These are phyloP conservation scores for Eumeta japonica DNA, from an alignment of 1,140 invertebrate genomes.

Conservation along the genomic window DNA sequence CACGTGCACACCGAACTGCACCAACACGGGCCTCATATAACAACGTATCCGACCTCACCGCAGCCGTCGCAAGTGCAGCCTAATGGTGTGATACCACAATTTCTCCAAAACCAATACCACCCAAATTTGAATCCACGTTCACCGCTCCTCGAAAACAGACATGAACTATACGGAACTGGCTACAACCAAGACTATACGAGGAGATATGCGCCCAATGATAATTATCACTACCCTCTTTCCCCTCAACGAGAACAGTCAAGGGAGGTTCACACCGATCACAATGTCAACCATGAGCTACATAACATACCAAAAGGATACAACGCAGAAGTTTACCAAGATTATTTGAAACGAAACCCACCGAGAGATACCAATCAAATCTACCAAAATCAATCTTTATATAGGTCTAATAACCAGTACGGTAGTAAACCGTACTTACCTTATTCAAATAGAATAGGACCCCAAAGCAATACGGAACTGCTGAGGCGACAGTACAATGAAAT, in stretches of 20 bases:
- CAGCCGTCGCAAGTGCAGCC: slow-evolving; percentile 55
- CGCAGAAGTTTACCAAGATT: slow-evolving; percentile 54
- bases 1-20: slow-evolving; percentile 50
- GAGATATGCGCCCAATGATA: slow-evolving; percentile 47
- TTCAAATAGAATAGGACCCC: slow-evolving; percentile 50
- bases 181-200: slow-evolving; percentile 47
- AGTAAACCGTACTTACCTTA: slow-evolving; percentile 51
- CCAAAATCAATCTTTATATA: slow-evolving; percentile 54
- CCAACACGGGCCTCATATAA: slow-evolving; percentile 39
- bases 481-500: slow-evolving; percentile 61
- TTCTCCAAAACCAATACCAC: slow-evolving; percentile 47
- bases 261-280: slow-evolving; percentile 39
- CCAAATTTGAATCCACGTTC: slow-evolving; percentile 51
- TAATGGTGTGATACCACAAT: slow-evolving; percentile 49
- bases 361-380: slow-evolving; percentile 57
- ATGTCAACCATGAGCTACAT: slow-evolving; percentile 44
- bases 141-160: slow-evolving; percentile 52
- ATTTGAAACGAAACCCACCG: slow-evolving; percentile 56
- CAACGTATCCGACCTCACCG: slow-evolving; percentile 44
- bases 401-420: slow-evolving; percentile 47
- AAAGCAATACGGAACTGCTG: slow-evolving; percentile 58
- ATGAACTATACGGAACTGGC: slow-evolving; percentile 51
- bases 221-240: slow-evolving; percentile 48
- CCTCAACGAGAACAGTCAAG: slow-evolving; percentile 35
- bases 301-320: slow-evolving; percentile 54